These are phyloP conservation scores for Patella ulyssiponensis DNA, from an alignment of 2,888 invertebrate genomes.

Conservation along the genomic window DNA sequence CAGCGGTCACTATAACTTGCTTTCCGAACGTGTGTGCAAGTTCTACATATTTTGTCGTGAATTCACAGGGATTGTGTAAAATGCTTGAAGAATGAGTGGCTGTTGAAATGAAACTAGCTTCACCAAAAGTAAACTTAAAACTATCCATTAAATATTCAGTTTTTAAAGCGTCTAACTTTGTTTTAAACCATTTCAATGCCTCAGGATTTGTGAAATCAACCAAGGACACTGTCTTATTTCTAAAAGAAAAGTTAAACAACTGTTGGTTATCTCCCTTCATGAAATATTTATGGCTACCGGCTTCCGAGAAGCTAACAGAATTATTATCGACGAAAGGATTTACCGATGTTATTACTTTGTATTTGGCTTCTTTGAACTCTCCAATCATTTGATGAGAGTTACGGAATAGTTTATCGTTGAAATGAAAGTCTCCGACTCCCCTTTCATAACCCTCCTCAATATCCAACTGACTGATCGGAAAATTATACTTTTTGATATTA, in stretches of 20 bases:
- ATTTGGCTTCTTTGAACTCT: slow-evolving; percentile 77
- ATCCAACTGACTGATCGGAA: slow-evolving; percentile 74
- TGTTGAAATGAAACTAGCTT: slow-evolving; percentile 51
- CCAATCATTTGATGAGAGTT: slow-evolving; percentile 78
- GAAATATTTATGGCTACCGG: slow-evolving; percentile 77
- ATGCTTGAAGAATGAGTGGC: slow-evolving; percentile 34
- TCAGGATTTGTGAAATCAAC: slow-evolving; percentile 90
- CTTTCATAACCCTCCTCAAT: slow-evolving; percentile 88
- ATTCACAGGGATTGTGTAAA: slow-evolving; percentile 48
- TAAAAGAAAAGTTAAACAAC: slow-evolving; percentile 73
- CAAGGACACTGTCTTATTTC: slow-evolving; percentile 80
- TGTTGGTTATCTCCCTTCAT: slow-evolving; percentile 67
- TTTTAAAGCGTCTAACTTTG: slow-evolving; percentile 81
- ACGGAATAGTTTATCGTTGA: slow-evolving; percentile 81
- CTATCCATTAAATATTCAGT: slow-evolving; percentile 83
- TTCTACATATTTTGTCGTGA: slow-evolving; percentile 52
- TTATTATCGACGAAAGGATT: slow-evolving; percentile 85
- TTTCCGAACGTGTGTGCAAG: slow-evolving; percentile 74
- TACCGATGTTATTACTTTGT: slow-evolving; percentile 84
- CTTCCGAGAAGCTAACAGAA: slow-evolving; percentile 81
- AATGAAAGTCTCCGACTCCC: slow-evolving; percentile 85
- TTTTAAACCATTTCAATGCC: slow-evolving; percentile 82
- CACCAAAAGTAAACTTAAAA: slow-evolving; percentile 87
- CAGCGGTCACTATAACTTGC: slow-evolving; percentile 86
- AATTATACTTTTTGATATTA: slow-evolving; percentile 51